Base-by-base conservation (phyloP, 2,797 vertebrate species). In the Sebastes aleutianus region DNA sequence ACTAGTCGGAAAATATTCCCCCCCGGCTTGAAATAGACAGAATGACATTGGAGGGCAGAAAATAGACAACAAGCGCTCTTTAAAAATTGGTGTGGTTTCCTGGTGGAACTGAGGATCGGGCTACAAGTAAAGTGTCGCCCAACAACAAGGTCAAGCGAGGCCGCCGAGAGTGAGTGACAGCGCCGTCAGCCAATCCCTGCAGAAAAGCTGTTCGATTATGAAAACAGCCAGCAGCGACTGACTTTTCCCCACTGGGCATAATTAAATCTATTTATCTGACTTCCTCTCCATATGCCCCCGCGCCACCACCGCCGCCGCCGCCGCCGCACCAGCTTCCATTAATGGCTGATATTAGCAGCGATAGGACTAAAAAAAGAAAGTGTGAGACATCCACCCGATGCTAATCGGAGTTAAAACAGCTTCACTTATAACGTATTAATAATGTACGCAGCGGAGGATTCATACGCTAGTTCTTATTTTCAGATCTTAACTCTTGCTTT, bases 251-350 rank as follows among this genome's bases (percentile, higher is more conserved):
- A 74, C 62, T 0, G 78, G 90, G 88, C 79, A 70, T 87, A 90
- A 93, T 93, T 93, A 88, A 88, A 92, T 92, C 82, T 85, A 88
- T 92, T 93, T 85, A 88, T 90, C 85, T 8, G 75, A 77, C 76
- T 88, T 88, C 71, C 59, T 72, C 74, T 80, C 72, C 80, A 86
- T 86, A 80, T 80, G 89, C 70, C 62, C 50, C 7, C n/a, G n/a
- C 54, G 65, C 87, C 29, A 3, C 29, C 29, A 6, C 29, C 32
- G 12, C 12, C 0, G 1, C 39, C 13, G 13, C 36, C 34, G 36
- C 54, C 13, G 4, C 58, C 54, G 65, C 87, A 90, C 88, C 85
- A 26, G 66, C 84, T 70, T 64, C 80, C 56, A 80, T 91, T 91
- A 89, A 91, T 27, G 84, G 57, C 8, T 29, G 76, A 76, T 79